Evolutionary conservation across 2,888 invertebrate genomes (phyloP).

Genomic region (Athalia circularis): DNA sequence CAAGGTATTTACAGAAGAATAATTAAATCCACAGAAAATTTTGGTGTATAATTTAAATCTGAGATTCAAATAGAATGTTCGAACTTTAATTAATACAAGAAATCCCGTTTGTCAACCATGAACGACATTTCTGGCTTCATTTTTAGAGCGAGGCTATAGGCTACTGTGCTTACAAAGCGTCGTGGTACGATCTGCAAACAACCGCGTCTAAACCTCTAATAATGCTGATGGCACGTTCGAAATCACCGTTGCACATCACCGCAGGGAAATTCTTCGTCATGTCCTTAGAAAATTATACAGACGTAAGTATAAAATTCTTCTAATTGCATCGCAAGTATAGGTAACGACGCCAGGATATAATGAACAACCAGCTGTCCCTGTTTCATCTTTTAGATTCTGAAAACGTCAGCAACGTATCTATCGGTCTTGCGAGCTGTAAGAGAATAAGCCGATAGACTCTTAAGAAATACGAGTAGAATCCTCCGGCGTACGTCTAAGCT

Average conservation of each 20-base stretch:
- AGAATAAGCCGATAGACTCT: neutral
- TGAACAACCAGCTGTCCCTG: constrained; percentile 6
- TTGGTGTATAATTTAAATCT: neutral
- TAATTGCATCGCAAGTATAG: neutral
- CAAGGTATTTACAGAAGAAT: constrained; percentile 45
- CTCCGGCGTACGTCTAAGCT: neutral
- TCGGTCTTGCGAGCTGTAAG: constrained; percentile 53
- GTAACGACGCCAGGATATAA: neutral
- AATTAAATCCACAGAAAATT: neutral
- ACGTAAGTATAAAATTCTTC: constrained; percentile 47
- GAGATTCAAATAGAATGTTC: neutral
- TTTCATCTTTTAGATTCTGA: constrained; percentile 49
- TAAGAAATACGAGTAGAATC: neutral
- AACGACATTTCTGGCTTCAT: neutral
- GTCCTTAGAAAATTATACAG: constrained; percentile 51
- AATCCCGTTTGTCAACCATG: too few species aligned
- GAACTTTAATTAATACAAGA: neutral
- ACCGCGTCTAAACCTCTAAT: constrained; percentile 47
- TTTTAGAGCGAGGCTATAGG: constrained; percentile 51
- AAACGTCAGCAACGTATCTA: constrained; percentile 52
- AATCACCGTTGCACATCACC: constrained; percentile 50
- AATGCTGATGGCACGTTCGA: constrained; percentile 50
- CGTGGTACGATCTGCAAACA: constrained; percentile 49
- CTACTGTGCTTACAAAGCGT: constrained; percentile 46
- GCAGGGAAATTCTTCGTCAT: constrained; percentile 53